These are phyloP conservation scores for Eulimnadia texana DNA, from an alignment of 1,140 invertebrate genomes.

Conservation along the genomic window DNA sequence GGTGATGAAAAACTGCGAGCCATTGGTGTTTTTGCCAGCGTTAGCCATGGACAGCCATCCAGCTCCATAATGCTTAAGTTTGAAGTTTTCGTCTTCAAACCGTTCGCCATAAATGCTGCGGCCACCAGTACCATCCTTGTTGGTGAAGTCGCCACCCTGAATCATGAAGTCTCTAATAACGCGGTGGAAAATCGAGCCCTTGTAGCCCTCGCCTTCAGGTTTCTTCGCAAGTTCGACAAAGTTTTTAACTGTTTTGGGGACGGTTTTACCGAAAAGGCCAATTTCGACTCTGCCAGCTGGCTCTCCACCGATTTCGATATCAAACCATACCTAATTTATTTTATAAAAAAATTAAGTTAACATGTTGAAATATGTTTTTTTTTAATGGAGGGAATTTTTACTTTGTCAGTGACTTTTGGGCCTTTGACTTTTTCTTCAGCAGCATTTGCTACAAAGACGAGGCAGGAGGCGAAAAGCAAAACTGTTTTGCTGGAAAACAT, in stretches of 20 bases:
- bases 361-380: background rate
- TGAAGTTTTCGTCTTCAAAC: slow-evolving; percentile 95
- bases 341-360: background rate
- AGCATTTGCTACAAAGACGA: background rate
- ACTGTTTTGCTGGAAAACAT: background rate
- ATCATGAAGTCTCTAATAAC: slow-evolving; percentile 93
- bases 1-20: slow-evolving; percentile 96
- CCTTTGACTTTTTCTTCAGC: slow-evolving; percentile 10
- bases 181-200: slow-evolving; percentile 65
- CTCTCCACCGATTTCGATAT: slow-evolving; percentile 73
- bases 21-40: slow-evolving; percentile 91
- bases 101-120: slow-evolving; percentile 84
- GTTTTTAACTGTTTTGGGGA: slow-evolving; percentile 87
- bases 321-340: slow-evolving; percentile 73
- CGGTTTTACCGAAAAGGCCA: slow-evolving; percentile 85
- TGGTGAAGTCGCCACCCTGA: slow-evolving; percentile 85
- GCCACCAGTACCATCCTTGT: slow-evolving; percentile 82
- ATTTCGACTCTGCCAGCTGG: slow-evolving; percentile 66
- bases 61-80: slow-evolving; percentile 89
- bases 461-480: background rate
- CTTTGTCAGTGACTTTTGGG: slow-evolving; percentile 14
- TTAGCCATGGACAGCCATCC: slow-evolving; percentile 96
- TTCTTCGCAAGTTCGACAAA: slow-evolving; percentile 72
- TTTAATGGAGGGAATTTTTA: background rate
- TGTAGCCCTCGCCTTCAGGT: slow-evolving; percentile 63